phyloP scores from a whole-genome alignment of 2,113 vertebrate species.

The Urocynchramus pylzowi region DNA sequence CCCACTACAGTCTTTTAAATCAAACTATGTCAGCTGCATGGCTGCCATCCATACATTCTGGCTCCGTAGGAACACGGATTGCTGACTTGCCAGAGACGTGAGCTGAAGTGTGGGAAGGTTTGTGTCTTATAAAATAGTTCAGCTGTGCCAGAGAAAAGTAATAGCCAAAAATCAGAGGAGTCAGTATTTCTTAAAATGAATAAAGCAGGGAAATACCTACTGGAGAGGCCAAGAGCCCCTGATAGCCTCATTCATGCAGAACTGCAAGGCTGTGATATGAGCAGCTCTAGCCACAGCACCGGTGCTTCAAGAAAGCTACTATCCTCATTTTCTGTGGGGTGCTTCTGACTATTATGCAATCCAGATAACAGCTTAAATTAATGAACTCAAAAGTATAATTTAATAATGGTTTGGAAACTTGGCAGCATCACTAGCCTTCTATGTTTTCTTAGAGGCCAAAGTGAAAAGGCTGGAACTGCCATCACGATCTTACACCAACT shows the following conservation, averaged over 20 bases:
- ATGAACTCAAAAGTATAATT: background rate
- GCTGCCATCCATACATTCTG: slow-evolving; percentile 15
- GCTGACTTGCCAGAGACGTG: background rate
- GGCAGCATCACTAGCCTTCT: background rate
- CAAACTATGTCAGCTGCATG: background rate
- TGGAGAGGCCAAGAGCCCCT: background rate
- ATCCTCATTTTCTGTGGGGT: background rate
- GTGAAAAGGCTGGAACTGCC: background rate
- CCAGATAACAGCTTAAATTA: background rate
- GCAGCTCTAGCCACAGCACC: background rate
- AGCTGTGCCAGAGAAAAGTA: background rate
- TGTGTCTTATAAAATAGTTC: background rate
- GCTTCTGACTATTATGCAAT: background rate
- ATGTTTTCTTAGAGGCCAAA: background rate
- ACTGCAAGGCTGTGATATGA: background rate
- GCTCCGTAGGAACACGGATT: fast-evolving
- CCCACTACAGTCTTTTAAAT: background rate
- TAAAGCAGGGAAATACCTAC: background rate
- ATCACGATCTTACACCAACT: background rate
- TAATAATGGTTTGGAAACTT: background rate
- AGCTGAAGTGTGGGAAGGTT: slow-evolving; percentile 16
- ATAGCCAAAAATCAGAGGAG: background rate
- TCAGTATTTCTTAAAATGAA: background rate
- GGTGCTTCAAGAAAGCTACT: background rate
- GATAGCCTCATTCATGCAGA: background rate